Evolutionary conservation across 2,113 vertebrate species (phyloP), one percentile per base, ranked within the genome.

Genomic region (Urocolius indicus): DNA sequence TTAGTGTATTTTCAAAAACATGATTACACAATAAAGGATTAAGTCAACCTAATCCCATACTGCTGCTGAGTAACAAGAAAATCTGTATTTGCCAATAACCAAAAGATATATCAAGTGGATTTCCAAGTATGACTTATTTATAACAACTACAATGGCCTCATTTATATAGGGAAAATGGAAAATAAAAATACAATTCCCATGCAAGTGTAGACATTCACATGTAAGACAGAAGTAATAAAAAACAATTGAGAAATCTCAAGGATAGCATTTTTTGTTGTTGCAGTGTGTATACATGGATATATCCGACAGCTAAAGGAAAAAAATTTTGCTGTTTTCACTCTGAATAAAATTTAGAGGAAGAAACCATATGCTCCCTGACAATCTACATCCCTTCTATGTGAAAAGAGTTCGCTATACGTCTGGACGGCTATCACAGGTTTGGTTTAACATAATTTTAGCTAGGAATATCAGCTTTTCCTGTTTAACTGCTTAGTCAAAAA

Each of bases 81-180:
- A 96, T 38, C n/a, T 11, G 93, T 96, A 93, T 87, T 96, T 94
- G 76, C 22, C 84, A 90, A 90, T 95, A 95, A 87, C 92, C 57
- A 92, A 36, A 12, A 41, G 27, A 69, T 3, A 41, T n/a, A 66
- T 92, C 66, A 90, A 94, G 58, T 6, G 8, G 48, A 11, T 68
- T 94, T 90, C 17, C 88, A 65, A 77, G 23, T 36, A 24, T 45
- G 38, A 71, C 19, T 73, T 84, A 91, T 69, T 96, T 94, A 27
- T 84, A 84, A 58, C 23, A 79, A 59, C 26, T 14, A 74, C 27
- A 88, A 55, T 81, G 20, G 9, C 5, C 16, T 67, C 57, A 38
- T 49, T 80, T 75, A 62, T 89, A 16, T 38, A 18, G 11, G 54
- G 32, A n/a, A 45, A 11, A 87, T 45, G 9, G 54, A 26, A 77